These are phyloP conservation scores for Hipposideros armiger DNA, from an alignment of 2,113 vertebrate species.

Conservation along the genomic window DNA sequence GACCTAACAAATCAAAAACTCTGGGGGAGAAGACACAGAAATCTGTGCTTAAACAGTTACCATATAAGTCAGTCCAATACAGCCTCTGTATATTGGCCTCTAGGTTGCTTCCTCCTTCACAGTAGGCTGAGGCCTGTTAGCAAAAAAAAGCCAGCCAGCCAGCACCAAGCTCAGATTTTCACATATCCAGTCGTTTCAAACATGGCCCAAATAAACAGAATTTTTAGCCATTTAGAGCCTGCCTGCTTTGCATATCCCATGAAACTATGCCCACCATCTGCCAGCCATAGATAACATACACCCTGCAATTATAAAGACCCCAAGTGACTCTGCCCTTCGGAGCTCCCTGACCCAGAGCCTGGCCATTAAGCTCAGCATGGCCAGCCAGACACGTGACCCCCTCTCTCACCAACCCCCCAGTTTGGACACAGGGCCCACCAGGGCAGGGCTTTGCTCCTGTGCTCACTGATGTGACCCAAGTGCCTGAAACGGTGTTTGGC, in stretches of 20 bases:
- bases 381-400: neutral
- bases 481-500: neutral
- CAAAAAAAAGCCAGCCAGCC: neutral
- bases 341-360: neutral
- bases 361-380: accelerated
- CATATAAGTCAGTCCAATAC: accelerated
- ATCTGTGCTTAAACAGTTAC: neutral
- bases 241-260: neutral
- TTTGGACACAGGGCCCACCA: accelerated
- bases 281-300: neutral
- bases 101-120: neutral
- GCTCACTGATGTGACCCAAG: neutral
- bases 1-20: too few relatives aligned
- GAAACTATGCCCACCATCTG: neutral
- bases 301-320: neutral
- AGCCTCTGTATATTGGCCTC: accelerated
- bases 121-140: neutral
- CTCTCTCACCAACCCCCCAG: accelerated
- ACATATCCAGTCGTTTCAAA: neutral
- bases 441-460: neutral
- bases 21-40: neutral
- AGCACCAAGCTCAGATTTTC: neutral
- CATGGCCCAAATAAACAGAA: accelerated
- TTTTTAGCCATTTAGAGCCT: neutral
- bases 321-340: accelerated